phyloP scores from a whole-genome alignment of 2,797 vertebrate genomes.

The Graptemys geographica region DNA sequence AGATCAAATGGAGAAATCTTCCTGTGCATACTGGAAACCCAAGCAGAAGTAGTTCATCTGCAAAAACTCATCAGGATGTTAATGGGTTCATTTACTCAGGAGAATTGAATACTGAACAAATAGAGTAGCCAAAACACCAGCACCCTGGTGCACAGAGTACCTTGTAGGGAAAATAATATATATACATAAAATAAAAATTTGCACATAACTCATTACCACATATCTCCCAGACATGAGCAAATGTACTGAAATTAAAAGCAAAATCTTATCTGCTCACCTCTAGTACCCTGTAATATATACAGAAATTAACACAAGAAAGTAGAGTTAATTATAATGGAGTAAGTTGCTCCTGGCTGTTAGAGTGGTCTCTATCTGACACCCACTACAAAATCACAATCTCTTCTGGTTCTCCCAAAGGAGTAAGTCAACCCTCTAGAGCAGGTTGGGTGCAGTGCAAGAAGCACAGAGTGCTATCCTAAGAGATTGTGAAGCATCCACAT shows the following conservation, averaged over 20 bases:
- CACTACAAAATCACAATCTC: not conserved
- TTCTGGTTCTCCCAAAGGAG: not conserved
- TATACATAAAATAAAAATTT: not conserved
- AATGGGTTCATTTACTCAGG: not conserved
- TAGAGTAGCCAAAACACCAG: not conserved
- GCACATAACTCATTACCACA: not conserved
- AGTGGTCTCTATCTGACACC: not conserved
- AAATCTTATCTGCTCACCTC: not conserved
- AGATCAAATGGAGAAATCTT: not conserved
- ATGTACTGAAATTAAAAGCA: not conserved
- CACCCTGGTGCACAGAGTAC: not conserved
- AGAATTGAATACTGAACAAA: not conserved
- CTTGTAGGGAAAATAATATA: not conserved
- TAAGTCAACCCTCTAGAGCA: not conserved
- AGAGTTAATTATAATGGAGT: not conserved
- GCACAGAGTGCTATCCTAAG: not conserved
- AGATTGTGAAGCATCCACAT: not conserved
- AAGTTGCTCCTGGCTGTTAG: not conserved
- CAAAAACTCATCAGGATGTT: not conserved
- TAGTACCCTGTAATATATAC: not conserved
- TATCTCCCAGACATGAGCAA: not conserved
- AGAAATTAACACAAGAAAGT: not conserved
- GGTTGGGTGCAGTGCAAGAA: not conserved
- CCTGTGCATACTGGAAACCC: not conserved
- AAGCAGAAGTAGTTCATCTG: not conserved